Percentiles rank a stretch among this genome's conserved stretches.
These are phyloP conservation scores for Drosophila formosana DNA, from an alignment of 2,888 invertebrate species.

Conservation along the genomic window DNA sequence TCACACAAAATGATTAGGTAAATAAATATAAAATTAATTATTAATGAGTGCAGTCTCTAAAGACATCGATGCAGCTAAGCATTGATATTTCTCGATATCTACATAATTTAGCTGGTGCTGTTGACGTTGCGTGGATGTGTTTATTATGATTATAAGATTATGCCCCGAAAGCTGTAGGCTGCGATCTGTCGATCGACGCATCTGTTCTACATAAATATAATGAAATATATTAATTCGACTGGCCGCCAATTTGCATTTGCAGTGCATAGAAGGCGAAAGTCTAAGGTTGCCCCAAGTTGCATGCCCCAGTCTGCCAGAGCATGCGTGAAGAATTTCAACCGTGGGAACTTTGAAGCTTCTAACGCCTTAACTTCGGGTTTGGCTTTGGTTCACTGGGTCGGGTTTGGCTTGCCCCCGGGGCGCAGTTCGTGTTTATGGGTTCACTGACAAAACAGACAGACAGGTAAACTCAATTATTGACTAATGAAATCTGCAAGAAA, in stretches of 20 bases:
- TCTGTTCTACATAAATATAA: slow-evolving; percentile 66
- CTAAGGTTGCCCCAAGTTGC: slow-evolving; percentile 48
- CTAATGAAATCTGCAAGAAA: slow-evolving; percentile 76
- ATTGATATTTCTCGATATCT: background rate
- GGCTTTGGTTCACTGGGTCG: slow-evolving; percentile 15
- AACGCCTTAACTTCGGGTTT: slow-evolving; percentile 11
- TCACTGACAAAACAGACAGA: slow-evolving; percentile 75
- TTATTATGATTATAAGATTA: slow-evolving; percentile 75
- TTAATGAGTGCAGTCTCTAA: background rate
- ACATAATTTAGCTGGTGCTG: slow-evolving; percentile 5
- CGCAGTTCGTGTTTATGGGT: slow-evolving; percentile 65
- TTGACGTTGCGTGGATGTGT: slow-evolving; percentile 56
- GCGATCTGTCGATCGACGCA: slow-evolving; percentile 52
- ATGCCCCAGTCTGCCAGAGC: slow-evolving; percentile 37
- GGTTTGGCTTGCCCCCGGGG: slow-evolving; percentile 58
- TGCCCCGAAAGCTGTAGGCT: slow-evolving; percentile 46
- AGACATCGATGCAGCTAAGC: background rate
- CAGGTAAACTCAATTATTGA: slow-evolving; percentile 80
- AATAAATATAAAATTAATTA: too few species aligned
- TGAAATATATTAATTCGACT: slow-evolving; percentile 52
- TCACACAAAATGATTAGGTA: too few species aligned
- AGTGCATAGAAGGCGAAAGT: slow-evolving; percentile 68
- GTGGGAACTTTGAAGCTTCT: slow-evolving; percentile 60
- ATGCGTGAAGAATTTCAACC: slow-evolving; percentile 76
- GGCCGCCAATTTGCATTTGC: slow-evolving; percentile 56